Base-by-base conservation (phyloP, 1,140 invertebrate species). In the Papilio polytes region DNA sequence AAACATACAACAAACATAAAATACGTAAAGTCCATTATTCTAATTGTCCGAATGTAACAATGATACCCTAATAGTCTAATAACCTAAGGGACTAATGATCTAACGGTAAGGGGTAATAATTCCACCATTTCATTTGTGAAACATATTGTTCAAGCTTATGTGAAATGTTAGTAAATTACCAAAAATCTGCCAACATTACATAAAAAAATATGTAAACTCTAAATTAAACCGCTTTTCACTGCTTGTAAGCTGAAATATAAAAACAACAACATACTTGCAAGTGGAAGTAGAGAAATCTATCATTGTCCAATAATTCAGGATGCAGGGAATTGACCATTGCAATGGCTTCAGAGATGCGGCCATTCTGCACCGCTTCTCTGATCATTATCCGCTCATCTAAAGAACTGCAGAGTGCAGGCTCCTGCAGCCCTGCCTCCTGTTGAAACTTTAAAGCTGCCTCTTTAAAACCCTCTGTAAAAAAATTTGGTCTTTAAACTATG, bases 381-480 rank as follows among this genome's bases (percentile, higher is more conserved):
- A 99, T 99, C 90, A 98, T 97, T 87, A 99, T 99, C 85, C 99
- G 96, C 88, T 99, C 98, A 90, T 99, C 98, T 81, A 99, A 92
- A 1, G 98, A 98, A 89, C 97, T 98, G 46, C 99, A 96, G 84
- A 99, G 98, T 18, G 99, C 97, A 3, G 97, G 96, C 10, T 98
- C 98, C 72, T 97, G 97, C 1, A 99, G 96, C 12, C 98, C 98
- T 13, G 98, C 98, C 94, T 99, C 99, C 88, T 98, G 96, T 92
- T 99, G 97, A 94, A 99, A 99, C 93, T 99, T 99, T 89, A 99
- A 98, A 0, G 99, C 99, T 36, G 99, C 99, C 95, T 99, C 99
- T 94, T 99, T 99, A 88, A 99, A 99, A 10, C 99, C 98, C 92
- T 99, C 99, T 99, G 91, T 7, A 96, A 95, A 82, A 66, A 83